Percentiles rank a stretch among this genome's conserved stretches.
Evolutionary conservation across 1,140 invertebrate species (phyloP).

Genomic region (Drosophila nigromelanica): DNA sequence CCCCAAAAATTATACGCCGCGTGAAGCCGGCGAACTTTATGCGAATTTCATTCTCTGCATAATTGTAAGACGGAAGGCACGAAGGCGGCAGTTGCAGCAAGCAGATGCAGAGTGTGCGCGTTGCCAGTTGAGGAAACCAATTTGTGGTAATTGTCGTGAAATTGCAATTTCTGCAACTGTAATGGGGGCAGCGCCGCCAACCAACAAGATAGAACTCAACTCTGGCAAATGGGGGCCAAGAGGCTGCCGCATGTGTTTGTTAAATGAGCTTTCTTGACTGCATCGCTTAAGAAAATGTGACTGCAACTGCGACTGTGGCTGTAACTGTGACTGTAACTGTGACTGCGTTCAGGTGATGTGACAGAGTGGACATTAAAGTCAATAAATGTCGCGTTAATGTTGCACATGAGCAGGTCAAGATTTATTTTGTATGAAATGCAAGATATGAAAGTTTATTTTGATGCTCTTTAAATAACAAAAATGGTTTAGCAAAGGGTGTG

Average conservation of each 20-base stretch:
- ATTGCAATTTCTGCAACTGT: slow-evolving; percentile 81
- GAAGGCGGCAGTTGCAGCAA: not conserved
- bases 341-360: slow-evolving; percentile 20
- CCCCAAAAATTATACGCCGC: slow-evolving; percentile 62
- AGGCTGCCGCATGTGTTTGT: slow-evolving; percentile 11
- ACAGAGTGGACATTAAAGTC: slow-evolving; percentile 32
- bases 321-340: not conserved
- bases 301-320: not conserved
- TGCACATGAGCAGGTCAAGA: slow-evolving; percentile 23
- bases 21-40: slow-evolving; percentile 56
- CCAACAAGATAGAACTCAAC: no score
- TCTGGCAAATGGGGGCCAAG: slow-evolving; percentile 26
- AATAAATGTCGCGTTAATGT: slow-evolving; percentile 28
- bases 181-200: slow-evolving; percentile 42
- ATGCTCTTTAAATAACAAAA: no score
- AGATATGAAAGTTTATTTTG: no score
- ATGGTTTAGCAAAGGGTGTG: no score
- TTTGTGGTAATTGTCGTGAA: slow-evolving; percentile 81
- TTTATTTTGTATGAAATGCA: not conserved
- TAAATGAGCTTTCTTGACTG: slow-evolving; percentile 31
- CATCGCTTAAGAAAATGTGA: slow-evolving; percentile 26
- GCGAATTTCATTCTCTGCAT: slow-evolving; percentile 63
- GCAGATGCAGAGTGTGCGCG: slow-evolving; percentile 48
- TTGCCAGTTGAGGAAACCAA: slow-evolving; percentile 78
- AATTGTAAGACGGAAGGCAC: slow-evolving; percentile 54